phyloP scores from a whole-genome alignment of 2,113 vertebrate genomes.

The Furnarius figulus region DNA sequence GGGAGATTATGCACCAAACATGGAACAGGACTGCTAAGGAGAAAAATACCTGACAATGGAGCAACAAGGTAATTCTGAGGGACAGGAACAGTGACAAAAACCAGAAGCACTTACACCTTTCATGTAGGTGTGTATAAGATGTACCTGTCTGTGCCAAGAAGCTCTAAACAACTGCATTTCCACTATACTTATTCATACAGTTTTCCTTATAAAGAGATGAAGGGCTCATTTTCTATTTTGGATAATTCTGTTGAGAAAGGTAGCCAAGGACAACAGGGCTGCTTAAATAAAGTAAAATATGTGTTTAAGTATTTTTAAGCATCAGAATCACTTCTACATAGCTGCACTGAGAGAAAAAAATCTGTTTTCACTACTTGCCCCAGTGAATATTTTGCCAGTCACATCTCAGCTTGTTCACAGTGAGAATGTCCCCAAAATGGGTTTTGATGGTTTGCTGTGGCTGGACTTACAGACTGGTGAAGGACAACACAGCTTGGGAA shows the following conservation, averaged over 20 bases:
- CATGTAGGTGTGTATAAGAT: not conserved
- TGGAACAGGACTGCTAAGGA: not conserved
- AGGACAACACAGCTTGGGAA: not conserved
- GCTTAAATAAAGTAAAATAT: not conserved
- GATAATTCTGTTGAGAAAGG: not conserved
- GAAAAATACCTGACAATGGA: not conserved
- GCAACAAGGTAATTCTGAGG: not conserved
- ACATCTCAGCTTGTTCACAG: not conserved
- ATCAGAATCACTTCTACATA: not conserved
- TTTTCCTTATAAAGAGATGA: not conserved
- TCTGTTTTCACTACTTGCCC: not conserved
- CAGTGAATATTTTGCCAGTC: not conserved
- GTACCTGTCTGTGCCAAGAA: not conserved
- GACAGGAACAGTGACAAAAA: not conserved
- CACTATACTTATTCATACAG: not conserved
- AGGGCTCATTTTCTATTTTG: not conserved
- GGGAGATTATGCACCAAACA: not conserved
- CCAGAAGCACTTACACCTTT: not conserved
- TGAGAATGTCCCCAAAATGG: not conserved
- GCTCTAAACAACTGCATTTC: not conserved
- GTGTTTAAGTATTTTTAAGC: not conserved
- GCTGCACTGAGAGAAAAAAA: not conserved
- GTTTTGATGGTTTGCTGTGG: not conserved
- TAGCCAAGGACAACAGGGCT: not conserved
- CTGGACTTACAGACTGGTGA: rapidly evolving